A percentile compares a stretch with the other conserved stretches of the same genome.
Conservation (phyloP, 2,797 vertebrate species). For the Pipistrellus nathusii region DNA sequence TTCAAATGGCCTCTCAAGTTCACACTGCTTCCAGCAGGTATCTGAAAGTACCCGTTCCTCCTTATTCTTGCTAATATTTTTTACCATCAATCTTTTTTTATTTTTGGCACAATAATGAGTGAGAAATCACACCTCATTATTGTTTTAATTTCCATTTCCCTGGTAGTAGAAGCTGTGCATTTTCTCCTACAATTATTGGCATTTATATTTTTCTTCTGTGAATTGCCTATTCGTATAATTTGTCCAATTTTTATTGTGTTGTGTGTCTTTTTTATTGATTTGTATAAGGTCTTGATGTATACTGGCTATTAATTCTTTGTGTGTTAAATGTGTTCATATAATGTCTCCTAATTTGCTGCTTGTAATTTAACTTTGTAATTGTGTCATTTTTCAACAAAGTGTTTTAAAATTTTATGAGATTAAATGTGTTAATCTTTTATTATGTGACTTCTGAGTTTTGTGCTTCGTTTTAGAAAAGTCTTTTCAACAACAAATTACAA, state of each 20-base stretch:
- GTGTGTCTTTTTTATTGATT: slow-evolving; percentile 47
- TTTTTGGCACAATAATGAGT: not conserved
- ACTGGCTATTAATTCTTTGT: slow-evolving; percentile 24
- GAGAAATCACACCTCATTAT: slow-evolving; percentile 15
- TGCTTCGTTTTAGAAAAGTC: slow-evolving; percentile 48
- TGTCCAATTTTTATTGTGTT: slow-evolving; percentile 52
- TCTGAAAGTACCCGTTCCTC: not conserved
- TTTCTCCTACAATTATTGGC: slow-evolving; percentile 17
- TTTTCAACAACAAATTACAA: slow-evolving; percentile 50
- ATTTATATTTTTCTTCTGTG: slow-evolving; percentile 55
- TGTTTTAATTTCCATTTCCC: slow-evolving; percentile 53
- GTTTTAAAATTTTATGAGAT: slow-evolving; percentile 67
- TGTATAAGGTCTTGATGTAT: slow-evolving; percentile 33
- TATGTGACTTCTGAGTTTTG: slow-evolving; percentile 26
- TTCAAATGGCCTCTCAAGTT: not conserved
- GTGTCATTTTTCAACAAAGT: slow-evolving; percentile 45
- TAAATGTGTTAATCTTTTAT: slow-evolving; percentile 49
- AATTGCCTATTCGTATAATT: slow-evolving; percentile 21
- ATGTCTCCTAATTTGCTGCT: slow-evolving; percentile 50
- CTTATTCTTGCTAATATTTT: not conserved
- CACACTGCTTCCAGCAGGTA: not conserved
- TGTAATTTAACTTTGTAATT: slow-evolving; percentile 49
- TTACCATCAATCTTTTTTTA: slow-evolving; percentile 28
- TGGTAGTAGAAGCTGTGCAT: not conserved
- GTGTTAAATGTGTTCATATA: slow-evolving; percentile 42